phyloP scores from a whole-genome alignment of 1,140 invertebrate species.

The Parapsyche elsis region DNA sequence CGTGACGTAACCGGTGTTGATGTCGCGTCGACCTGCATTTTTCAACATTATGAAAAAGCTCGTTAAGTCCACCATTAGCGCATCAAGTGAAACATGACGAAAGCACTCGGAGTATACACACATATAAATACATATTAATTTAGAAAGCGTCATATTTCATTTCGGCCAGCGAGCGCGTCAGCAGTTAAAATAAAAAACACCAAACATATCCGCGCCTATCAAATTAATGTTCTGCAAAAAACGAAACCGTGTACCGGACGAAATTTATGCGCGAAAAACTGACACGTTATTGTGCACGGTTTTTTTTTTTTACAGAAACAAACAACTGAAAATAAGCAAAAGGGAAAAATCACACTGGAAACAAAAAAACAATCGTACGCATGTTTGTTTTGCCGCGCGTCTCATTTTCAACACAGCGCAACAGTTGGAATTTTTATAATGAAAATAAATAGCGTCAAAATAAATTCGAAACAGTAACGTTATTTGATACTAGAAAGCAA shows the following conservation, averaged over 20 bases:
- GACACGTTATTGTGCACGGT: too few species aligned
- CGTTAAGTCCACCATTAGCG: conserved; percentile 2
- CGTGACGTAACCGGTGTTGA: not conserved
- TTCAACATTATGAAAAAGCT: conserved; percentile 27
- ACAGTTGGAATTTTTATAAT: too few species aligned
- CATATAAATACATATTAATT: conserved; percentile 15
- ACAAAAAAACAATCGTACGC: too few species aligned
- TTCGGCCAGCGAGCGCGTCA: not conserved
- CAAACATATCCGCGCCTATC: not conserved
- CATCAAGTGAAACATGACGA: conserved; percentile 28
- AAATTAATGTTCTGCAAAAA: not conserved
- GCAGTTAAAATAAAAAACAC: not conserved
- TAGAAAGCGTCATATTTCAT: not conserved
- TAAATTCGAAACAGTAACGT: too few species aligned
- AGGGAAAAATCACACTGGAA: too few species aligned
- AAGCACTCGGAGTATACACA: not conserved
- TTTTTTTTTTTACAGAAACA: too few species aligned
- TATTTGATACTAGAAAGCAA: too few species aligned
- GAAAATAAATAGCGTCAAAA: too few species aligned
- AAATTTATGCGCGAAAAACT: not conserved
- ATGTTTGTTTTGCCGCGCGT: too few species aligned
- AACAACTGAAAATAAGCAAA: too few species aligned
- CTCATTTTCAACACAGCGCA: too few species aligned
- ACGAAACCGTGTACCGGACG: too few species aligned
- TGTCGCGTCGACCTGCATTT: conserved; percentile 8